phyloP scores from a whole-genome alignment of 2,113 vertebrate species.

The Acanthisitta chloris region DNA sequence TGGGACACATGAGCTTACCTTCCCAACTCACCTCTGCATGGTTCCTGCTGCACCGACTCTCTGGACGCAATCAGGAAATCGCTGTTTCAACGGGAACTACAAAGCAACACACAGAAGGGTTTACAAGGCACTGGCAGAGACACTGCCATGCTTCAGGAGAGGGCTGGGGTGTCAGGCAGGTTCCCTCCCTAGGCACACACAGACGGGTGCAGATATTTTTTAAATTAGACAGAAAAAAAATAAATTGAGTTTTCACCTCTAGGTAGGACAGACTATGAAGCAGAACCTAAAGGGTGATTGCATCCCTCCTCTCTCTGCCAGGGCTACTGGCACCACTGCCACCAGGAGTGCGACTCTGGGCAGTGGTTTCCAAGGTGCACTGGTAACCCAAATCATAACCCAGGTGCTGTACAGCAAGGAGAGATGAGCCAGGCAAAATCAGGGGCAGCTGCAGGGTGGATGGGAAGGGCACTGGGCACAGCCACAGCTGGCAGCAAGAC shows the following conservation, averaged over 20 bases:
- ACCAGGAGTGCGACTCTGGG: neutral
- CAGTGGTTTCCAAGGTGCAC: neutral
- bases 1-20: neutral
- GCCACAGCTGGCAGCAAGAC: neutral
- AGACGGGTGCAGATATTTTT: neutral
- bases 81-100: neutral
- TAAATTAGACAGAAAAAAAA: neutral
- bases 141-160: rapidly evolving
- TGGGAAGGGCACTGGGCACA: neutral
- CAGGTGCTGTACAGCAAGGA: neutral
- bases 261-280: rapidly evolving
- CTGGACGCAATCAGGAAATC: neutral
- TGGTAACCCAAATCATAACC: neutral
- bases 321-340: rapidly evolving
- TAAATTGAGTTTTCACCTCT: neutral
- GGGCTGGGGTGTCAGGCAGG: neutral
- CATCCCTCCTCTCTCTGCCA: neutral
- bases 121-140: neutral
- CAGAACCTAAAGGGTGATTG: neutral
- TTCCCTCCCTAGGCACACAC: neutral
- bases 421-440: neutral
- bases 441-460: rapidly evolving
- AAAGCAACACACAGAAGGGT: neutral
- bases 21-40: neutral
- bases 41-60: neutral